Evolutionary conservation across 2,888 invertebrate species (phyloP).

Genomic region (Erannis defoliaria): DNA sequence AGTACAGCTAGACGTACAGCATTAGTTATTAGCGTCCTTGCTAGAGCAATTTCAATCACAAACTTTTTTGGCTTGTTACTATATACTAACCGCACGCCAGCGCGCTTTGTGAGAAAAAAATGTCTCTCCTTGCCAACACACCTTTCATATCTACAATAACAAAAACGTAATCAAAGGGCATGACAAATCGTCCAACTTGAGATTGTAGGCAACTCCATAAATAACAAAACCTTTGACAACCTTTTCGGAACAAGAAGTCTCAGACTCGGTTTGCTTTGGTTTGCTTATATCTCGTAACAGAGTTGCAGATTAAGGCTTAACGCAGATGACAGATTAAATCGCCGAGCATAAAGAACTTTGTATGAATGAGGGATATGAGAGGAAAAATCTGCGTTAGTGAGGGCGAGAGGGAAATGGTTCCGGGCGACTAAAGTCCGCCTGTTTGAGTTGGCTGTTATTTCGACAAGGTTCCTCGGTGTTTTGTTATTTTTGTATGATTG

Average conservation of each 20-base stretch:
- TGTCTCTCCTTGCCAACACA: slow-evolving; percentile 8
- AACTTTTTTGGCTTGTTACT: neutral
- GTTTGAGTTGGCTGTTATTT: neutral
- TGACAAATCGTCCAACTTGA: slow-evolving; percentile 47
- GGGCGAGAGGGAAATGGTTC: neutral
- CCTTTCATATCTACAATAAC: slow-evolving; percentile 34
- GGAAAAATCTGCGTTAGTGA: neutral
- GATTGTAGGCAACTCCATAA: slow-evolving; percentile 33
- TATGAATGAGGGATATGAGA: neutral
- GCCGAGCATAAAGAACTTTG: neutral
- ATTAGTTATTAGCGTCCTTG: too few relatives aligned
- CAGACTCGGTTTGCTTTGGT: neutral
- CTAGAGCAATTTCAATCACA: neutral
- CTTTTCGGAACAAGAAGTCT: slow-evolving; percentile 10
- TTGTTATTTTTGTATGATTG: slow-evolving; percentile 23
- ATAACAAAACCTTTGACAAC: slow-evolving; percentile 9
- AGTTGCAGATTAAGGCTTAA: neutral
- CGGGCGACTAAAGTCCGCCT: neutral
- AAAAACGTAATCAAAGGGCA: slow-evolving; percentile 46
- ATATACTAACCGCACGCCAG: neutral
- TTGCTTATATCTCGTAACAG: neutral
- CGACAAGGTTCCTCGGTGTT: slow-evolving; percentile 12
- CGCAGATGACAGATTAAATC: neutral
- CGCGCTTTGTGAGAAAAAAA: slow-evolving; percentile 3
- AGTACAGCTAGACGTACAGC: too few relatives aligned